A percentile compares a stretch with the other conserved stretches of the same genome.
phyloP scores from a whole-genome alignment of 2,113 vertebrate species.

The Rana temporaria region DNA sequence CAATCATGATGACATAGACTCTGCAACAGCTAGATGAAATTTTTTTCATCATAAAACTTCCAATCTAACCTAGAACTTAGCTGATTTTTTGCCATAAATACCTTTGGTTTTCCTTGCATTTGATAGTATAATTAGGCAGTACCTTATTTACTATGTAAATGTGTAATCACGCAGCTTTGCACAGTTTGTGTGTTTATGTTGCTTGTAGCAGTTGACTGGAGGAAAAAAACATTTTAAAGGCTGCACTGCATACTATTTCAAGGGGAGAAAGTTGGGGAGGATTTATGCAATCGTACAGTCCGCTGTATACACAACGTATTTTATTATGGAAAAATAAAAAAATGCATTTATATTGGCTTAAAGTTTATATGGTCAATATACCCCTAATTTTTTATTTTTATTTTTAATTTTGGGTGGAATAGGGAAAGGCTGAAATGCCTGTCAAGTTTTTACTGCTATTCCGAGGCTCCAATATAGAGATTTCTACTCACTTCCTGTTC shows the following conservation, averaged over 20 bases:
- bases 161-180: slow-evolving; percentile 12
- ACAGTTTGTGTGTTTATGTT: slow-evolving; percentile 11
- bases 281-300: slow-evolving; percentile 15
- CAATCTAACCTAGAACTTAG: neutral
- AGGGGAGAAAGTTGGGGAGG: neutral
- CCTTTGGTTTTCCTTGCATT: slow-evolving; percentile 10
- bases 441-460: too few species aligned
- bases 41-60: neutral
- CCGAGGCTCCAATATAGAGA: too few species aligned
- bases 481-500: too few species aligned
- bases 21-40: too few species aligned
- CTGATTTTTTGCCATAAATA: neutral
- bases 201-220: slow-evolving; percentile 7
- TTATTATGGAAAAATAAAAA: neutral
- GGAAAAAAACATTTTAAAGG: slow-evolving; percentile 30
- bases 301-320: neutral
- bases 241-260: too few species aligned
- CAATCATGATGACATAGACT: slow-evolving; percentile 7
- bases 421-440: too few species aligned
- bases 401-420: too few species aligned
- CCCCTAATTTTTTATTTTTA: too few species aligned
- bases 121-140: neutral
- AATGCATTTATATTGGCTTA: neutral
- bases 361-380: neutral
- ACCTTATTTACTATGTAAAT: slow-evolving; percentile 23